These are phyloP conservation scores for Dipodomys spectabilis DNA, from an alignment of 2,113 vertebrate genomes.

Conservation along the genomic window DNA sequence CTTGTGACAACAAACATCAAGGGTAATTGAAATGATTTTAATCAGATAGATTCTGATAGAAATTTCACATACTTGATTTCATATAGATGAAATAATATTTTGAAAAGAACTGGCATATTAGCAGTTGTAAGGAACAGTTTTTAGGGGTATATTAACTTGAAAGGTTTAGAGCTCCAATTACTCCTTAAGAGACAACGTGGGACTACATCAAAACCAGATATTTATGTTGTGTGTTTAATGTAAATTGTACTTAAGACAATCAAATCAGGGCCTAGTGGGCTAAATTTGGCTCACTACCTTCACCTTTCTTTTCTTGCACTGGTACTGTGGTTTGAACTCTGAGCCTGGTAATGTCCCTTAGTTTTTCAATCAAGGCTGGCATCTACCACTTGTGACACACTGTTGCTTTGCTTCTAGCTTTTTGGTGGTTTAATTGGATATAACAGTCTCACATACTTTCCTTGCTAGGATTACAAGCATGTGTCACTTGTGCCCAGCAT, in stretches of 20 bases:
- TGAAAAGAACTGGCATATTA: conserved; percentile 25
- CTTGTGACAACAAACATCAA: conserved; percentile 10
- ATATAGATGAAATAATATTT: not conserved
- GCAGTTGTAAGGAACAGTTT: not conserved
- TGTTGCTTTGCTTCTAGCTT: too few species aligned
- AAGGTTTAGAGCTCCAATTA: not conserved
- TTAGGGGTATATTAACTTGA: not conserved
- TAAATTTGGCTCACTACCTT: not conserved
- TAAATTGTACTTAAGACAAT: not conserved
- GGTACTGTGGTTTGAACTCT: too few species aligned
- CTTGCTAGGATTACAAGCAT: too few species aligned
- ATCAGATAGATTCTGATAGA: conserved; percentile 24
- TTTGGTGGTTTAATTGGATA: too few species aligned
- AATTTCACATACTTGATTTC: not conserved
- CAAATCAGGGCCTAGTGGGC: not conserved
- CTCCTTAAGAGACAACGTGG: not conserved
- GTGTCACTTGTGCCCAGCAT: not conserved
- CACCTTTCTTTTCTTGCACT: too few species aligned
- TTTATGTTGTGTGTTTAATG: not conserved
- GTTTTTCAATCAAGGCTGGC: too few species aligned
- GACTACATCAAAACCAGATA: not conserved
- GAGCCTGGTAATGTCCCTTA: too few species aligned
- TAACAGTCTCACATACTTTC: too few species aligned
- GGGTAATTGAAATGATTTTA: not conserved
- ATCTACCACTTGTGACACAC: too few species aligned